These are phyloP conservation scores for Hylaeus anthracinus DNA, from an alignment of 1,140 invertebrate species.

Conservation along the genomic window DNA sequence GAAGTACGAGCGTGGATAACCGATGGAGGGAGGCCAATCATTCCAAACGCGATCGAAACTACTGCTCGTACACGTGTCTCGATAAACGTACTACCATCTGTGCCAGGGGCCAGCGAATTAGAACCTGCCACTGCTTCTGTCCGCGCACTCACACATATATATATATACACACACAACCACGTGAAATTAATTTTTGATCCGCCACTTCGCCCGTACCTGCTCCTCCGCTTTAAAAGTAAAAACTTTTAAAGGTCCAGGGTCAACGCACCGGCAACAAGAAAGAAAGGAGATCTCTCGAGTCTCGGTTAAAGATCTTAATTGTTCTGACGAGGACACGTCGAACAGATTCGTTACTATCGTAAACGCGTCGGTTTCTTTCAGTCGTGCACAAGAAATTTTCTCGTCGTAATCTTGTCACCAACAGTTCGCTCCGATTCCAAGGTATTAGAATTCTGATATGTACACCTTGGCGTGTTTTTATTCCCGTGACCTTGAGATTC, in stretches of 20 bases:
- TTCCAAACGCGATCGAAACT: conserved; percentile 9
- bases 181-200: background rate
- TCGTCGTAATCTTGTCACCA: too few relatives aligned
- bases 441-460: background rate
- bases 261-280: background rate
- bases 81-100: background rate
- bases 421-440: too few relatives aligned
- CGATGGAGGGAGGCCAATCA: background rate
- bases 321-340: background rate
- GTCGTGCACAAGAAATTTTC: too few relatives aligned
- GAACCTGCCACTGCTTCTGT: background rate
- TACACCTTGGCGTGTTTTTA: background rate
- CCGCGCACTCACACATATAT: too few relatives aligned
- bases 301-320: background rate
- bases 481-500: background rate
- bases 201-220: background rate
- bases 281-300: background rate
- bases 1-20: background rate
- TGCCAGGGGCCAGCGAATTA: background rate
- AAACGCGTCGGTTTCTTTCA: background rate
- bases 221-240: background rate
- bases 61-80: background rate
- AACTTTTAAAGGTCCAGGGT: background rate
- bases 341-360: too few relatives aligned
- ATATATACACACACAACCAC: too few relatives aligned